phyloP scores from a whole-genome alignment of 2,888 invertebrate species.

The Sesia apiformis region DNA sequence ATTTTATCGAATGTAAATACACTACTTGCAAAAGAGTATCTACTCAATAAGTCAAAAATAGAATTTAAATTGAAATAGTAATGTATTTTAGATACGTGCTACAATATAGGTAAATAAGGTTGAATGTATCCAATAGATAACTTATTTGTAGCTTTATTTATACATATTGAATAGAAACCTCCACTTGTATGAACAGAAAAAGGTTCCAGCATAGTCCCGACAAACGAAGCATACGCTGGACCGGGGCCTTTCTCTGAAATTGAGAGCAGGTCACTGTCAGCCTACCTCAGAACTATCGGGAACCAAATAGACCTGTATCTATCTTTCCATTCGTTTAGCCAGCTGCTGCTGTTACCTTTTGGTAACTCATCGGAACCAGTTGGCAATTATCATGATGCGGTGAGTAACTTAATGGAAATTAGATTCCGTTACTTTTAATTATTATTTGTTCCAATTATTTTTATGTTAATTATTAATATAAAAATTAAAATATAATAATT shows the following conservation, averaged over 20 bases:
- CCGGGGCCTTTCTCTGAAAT: constrained; percentile 70
- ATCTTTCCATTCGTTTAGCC: constrained; percentile 81
- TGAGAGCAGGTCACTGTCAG: constrained; percentile 52
- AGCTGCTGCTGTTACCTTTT: constrained; percentile 79
- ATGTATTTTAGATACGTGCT: no score
- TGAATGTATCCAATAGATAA: no score
- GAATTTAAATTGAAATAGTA: no score
- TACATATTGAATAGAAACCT: no score
- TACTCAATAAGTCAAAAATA: no score
- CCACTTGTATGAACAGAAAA: constrained; percentile 25
- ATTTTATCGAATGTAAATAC: no score
- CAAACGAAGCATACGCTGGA: constrained; percentile 67
- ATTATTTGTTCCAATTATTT: neutral
- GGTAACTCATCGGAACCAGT: constrained; percentile 33
- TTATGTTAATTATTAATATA: no score
- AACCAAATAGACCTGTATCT: constrained; percentile 53
- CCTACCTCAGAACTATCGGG: constrained; percentile 29
- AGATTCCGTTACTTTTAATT: neutral
- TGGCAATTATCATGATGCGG: constrained; percentile 38
- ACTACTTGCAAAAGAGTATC: no score
- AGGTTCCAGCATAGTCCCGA: constrained; percentile 48
- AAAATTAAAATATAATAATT: no score
- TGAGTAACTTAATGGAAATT: constrained; percentile 14
- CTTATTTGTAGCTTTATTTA: no score
- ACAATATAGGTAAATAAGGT: no score